Evolutionary conservation across 2,888 invertebrate genomes (phyloP).

Genomic region (Podotricha telesiphe): DNA sequence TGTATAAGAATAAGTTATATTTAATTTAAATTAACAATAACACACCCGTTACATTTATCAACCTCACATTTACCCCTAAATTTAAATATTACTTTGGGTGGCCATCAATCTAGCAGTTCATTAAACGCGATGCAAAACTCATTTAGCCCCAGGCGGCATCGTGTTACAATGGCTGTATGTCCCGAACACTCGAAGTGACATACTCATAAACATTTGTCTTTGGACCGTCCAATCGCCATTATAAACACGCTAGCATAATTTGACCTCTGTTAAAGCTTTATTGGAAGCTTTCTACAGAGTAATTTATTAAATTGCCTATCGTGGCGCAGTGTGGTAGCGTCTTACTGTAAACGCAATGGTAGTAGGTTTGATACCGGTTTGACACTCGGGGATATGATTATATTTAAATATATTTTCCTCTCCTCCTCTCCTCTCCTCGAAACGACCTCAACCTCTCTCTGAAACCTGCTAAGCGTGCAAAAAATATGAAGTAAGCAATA

Average conservation of each 20-base stretch:
- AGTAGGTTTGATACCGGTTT: no score
- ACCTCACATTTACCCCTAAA: conserved; percentile 10
- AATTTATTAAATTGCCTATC: neutral
- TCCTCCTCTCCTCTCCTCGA: no score
- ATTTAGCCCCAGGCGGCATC: conserved; percentile 61
- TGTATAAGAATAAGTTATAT: no score
- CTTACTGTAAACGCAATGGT: no score
- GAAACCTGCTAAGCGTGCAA: no score
- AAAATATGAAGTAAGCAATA: no score
- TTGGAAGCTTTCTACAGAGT: conserved; percentile 30
- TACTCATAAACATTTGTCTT: conserved; percentile 83
- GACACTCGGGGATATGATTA: no score
- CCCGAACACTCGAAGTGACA: conserved; percentile 72
- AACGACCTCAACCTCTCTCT: no score
- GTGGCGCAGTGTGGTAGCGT: no score
- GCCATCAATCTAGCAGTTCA: conserved; percentile 63
- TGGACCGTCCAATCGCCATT: conserved; percentile 64
- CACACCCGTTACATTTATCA: conserved; percentile 4
- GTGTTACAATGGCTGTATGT: conserved; percentile 60
- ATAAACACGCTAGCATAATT: conserved; percentile 57
- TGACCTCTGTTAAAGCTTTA: conserved; percentile 49
- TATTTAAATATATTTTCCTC: no score
- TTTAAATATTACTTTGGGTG: conserved; percentile 11
- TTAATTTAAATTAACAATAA: conserved; percentile 3
- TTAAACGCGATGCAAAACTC: conserved; percentile 67